Evolutionary conservation across 2,113 vertebrate species (phyloP).

Genomic region (Pimephales promelas): DNA sequence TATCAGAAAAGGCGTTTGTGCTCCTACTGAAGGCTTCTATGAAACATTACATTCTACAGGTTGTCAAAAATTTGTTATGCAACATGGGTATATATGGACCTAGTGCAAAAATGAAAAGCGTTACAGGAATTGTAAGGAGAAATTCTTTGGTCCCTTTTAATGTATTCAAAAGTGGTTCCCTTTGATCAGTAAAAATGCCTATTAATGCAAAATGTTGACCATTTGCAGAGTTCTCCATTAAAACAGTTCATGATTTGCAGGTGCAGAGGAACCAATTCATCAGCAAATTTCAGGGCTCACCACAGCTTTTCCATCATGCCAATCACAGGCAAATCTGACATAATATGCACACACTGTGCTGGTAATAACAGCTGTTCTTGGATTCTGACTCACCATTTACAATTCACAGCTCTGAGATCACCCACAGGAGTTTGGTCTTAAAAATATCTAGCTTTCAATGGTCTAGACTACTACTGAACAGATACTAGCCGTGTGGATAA

Average conservation of each 20-base stretch:
- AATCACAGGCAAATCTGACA: slow-evolving; percentile 31
- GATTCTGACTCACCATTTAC: neutral
- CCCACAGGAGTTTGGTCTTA: slow-evolving; percentile 9
- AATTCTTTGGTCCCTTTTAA: slow-evolving; percentile 69
- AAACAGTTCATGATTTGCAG: slow-evolving; percentile 32
- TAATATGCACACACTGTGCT: neutral
- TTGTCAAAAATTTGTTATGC: slow-evolving; percentile 11
- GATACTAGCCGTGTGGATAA: neutral
- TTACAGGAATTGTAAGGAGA: slow-evolving; percentile 42
- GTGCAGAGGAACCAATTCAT: slow-evolving; percentile 18
- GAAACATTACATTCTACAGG: slow-evolving; percentile 30
- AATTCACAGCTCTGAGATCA: slow-evolving; percentile 10
- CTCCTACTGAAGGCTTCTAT: slow-evolving; percentile 29
- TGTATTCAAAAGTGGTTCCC: slow-evolving; percentile 66
- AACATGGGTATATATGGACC: neutral
- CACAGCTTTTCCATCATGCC: slow-evolving; percentile 39
- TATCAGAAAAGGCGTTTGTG: slow-evolving; percentile 49
- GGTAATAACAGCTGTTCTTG: neutral
- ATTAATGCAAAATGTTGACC: neutral
- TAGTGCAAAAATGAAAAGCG: slow-evolving; percentile 1
- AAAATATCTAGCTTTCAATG: neutral
- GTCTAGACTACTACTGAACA: neutral
- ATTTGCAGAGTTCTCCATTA: neutral
- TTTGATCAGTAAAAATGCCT: slow-evolving; percentile 57
- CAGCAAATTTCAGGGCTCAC: slow-evolving; percentile 1